Conservation (phyloP, 2,888 invertebrate genomes). For the Ophioninae sp. region DNA sequence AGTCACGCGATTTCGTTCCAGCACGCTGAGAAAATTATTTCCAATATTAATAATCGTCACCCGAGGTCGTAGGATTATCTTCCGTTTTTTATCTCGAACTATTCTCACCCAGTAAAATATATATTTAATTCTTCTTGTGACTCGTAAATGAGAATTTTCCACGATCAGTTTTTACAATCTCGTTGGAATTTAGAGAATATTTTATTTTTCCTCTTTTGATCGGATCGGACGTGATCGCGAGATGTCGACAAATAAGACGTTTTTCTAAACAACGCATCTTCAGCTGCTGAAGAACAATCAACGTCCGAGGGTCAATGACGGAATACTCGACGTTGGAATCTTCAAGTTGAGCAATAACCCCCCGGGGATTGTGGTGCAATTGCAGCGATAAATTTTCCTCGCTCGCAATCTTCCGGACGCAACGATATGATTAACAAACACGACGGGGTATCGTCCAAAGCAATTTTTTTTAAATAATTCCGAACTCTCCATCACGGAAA, state of each 20-base stretch:
- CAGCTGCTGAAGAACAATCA: neutral
- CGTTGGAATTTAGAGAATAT: neutral
- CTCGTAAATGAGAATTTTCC: slow-evolving; percentile 24
- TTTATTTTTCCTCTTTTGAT: neutral
- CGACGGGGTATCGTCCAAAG: no score
- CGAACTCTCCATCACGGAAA: no score
- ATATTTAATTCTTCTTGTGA: slow-evolving; percentile 5
- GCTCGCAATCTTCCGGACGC: neutral
- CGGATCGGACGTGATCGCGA: neutral
- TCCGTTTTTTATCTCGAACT: slow-evolving; percentile 12
- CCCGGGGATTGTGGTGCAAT: slow-evolving; percentile 15
- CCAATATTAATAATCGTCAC: slow-evolving; percentile 8
- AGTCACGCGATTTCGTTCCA: slow-evolving; percentile 53
- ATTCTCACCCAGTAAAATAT: neutral
- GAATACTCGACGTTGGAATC: slow-evolving; percentile 32
- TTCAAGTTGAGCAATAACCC: slow-evolving; percentile 21
- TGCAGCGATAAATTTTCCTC: neutral
- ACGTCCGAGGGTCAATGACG: slow-evolving; percentile 26
- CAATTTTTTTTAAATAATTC: no score
- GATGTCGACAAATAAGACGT: slow-evolving; percentile 8
- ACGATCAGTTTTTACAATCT: neutral
- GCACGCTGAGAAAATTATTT: neutral
- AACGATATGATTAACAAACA: no score
- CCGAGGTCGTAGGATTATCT: slow-evolving; percentile 8
- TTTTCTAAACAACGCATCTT: neutral